A percentile compares a stretch with the other conserved stretches of the same genome.
Conservation (phyloP, 2,797 vertebrate genomes). For the Percopsis omiscomaycus region DNA sequence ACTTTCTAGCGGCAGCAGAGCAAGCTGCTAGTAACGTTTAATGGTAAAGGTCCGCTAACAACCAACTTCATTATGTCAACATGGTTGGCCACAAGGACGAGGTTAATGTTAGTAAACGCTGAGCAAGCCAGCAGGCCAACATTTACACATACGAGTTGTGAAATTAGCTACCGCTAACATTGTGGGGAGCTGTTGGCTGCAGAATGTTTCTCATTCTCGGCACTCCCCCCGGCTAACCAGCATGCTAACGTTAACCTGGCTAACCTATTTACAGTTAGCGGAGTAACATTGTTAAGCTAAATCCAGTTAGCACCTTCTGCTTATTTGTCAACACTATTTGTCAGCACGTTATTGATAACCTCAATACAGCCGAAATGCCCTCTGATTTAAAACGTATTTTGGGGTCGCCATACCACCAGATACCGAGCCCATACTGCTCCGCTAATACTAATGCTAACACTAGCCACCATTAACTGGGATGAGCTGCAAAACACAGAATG, state of each 20-base stretch:
- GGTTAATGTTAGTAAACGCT: conserved; percentile 29
- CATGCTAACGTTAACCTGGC: conserved; percentile 51
- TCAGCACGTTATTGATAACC: not conserved
- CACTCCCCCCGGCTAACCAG: conserved; percentile 43
- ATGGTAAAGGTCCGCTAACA: conserved; percentile 9
- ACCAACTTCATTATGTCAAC: conserved; percentile 40
- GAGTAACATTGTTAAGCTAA: conserved; percentile 40
- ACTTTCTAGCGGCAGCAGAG: conserved; percentile 1
- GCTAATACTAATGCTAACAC: conserved; percentile 27
- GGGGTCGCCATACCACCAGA: conserved; percentile 38
- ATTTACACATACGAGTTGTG: conserved; percentile 21
- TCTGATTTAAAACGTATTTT: conserved; percentile 2
- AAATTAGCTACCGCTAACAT: conserved; percentile 7
- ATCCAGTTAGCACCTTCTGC: conserved; percentile 43
- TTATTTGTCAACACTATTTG: conserved; percentile 41
- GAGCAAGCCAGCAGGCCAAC: conserved; percentile 38
- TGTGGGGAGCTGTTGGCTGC: conserved; percentile 12
- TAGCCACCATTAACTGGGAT: conserved; percentile 42
- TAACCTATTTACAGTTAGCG: conserved; percentile 42
- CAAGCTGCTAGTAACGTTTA: not conserved
- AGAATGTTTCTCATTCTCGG: conserved; percentile 29
- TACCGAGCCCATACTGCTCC: conserved; percentile 17
- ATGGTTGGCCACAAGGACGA: conserved; percentile 73
- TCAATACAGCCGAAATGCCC: not conserved
- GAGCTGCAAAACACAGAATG: conserved; percentile 64